Evolutionary conservation across 2,888 invertebrate genomes (phyloP), one percentile per base, ranked within the genome.

Genomic region (Halictus ligatus): DNA sequence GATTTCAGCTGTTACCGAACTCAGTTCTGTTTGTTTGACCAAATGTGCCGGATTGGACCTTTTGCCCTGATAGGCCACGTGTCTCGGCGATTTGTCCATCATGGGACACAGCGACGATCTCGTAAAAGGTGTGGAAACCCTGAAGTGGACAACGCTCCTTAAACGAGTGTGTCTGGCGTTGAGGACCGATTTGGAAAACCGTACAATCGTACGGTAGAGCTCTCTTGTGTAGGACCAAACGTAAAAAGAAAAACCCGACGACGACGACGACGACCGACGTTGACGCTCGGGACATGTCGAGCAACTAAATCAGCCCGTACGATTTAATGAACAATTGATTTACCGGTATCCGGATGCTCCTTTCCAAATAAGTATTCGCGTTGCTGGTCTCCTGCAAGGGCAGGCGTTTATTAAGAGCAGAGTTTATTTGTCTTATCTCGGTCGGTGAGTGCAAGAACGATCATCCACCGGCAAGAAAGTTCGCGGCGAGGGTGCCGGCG

Each of bases 391-490:
- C 67, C n/a, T 21, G 8, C 15, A 13, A 58, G 35, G 46, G 18
- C 35, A 48, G 74, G 75, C 81, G 81, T 89, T 89, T 89, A 89
- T 89, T 81, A 89, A 83, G 77, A 83, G 80, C n/a, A n/a, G 46
- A 78, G 83, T 89, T 89, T 89, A 87, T 87, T 87, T 83, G 81
- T 78, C 85, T 89, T 87, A 83, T 89, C 83, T 87, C 58, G 78
- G 46, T 77, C 40, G 71, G 77, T 50, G 87, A 81, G 81, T 73
- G 75, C 78, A 89, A 79, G 79, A 71, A 83, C 81, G 89, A 85
- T 87, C 80, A 89, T 85, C 79, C 80, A 74, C 50, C 78, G 85
- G 85, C 75, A 81, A 89, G 89, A 81, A 89, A 89, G 83, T 87
- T 89, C 79, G 80, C 85, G 79, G 85, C 83, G 80, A 87, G 85